Conservation (phyloP, 2,888 invertebrate genomes). For the Melolontha melolontha region DNA sequence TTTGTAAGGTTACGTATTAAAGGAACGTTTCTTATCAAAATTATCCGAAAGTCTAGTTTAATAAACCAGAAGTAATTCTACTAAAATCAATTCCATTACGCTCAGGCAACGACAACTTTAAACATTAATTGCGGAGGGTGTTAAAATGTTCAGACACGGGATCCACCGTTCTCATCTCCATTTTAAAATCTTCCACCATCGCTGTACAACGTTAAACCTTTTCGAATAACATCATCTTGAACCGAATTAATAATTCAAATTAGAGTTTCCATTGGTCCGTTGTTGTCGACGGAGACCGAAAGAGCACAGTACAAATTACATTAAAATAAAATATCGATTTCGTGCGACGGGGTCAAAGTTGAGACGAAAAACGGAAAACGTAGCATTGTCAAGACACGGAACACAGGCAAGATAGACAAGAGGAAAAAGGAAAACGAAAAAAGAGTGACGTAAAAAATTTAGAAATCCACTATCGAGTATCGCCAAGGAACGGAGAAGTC, state of each 20-base stretch:
- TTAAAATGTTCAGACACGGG: no score
- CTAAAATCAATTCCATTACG: no score
- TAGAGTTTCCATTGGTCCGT: conserved; percentile 9
- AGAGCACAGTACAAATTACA: conserved; percentile 21
- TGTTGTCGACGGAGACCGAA: conserved; percentile 4
- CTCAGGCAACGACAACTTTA: no score
- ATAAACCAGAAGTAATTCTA: no score
- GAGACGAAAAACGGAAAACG: conserved; percentile 6
- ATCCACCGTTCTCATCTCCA: background rate
- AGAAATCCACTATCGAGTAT: conserved; percentile 1
- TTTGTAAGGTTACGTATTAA: no score
- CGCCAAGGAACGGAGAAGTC: background rate
- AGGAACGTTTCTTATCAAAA: no score
- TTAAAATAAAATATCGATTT: conserved; percentile 33
- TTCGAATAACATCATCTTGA: conserved; percentile 11
- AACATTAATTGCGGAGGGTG: no score
- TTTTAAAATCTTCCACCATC: background rate
- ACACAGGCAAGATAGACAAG: no score
- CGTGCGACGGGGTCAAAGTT: conserved; percentile 1
- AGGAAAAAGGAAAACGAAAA: background rate
- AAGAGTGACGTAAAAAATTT: conserved; percentile 30
- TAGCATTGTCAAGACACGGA: no score
- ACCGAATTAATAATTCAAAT: conserved; percentile 24
- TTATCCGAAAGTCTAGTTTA: no score
- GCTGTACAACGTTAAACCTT: background rate